phyloP scores from a whole-genome alignment of 2,797 vertebrate species.

The Xenentodon cancila region DNA sequence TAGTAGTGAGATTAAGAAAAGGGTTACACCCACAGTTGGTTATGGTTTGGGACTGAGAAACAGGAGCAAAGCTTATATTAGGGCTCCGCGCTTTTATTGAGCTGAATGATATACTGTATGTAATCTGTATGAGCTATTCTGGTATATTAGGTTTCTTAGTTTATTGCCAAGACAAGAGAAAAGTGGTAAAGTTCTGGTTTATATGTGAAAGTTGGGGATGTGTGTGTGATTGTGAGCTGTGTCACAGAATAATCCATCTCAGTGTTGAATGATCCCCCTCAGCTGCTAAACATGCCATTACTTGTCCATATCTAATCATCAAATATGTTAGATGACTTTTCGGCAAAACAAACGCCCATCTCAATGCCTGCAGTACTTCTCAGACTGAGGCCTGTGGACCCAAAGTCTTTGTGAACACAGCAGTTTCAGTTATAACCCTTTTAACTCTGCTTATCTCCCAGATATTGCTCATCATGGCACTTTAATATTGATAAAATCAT shows the following conservation, averaged over 20 bases:
- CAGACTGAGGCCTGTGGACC: conserved; percentile 22
- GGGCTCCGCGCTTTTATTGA: conserved; percentile 2
- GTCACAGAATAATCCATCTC: conserved; percentile 35
- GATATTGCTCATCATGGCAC: conserved; percentile 4
- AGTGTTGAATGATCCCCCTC: conserved; percentile 37
- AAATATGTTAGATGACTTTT: conserved; percentile 42
- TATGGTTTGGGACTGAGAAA: neutral
- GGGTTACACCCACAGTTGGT: conserved; percentile 11
- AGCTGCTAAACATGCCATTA: conserved; percentile 41
- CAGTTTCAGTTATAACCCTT: conserved; percentile 26
- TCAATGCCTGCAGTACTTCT: conserved; percentile 13
- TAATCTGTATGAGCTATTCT: conserved; percentile 4
- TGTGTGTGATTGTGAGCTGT: neutral
- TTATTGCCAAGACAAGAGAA: too few relatives aligned
- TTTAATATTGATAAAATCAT: conserved; percentile 21
- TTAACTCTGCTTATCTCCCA: conserved; percentile 13
- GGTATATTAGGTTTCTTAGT: neutral
- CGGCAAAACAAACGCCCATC: conserved; percentile 19
- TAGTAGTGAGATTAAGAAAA: neutral
- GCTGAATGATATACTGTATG: neutral
- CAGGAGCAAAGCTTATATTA: conserved; percentile 1
- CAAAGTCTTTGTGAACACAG: conserved; percentile 22
- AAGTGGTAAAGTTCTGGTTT: too few relatives aligned
- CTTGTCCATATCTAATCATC: conserved; percentile 49
- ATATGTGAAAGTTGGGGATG: neutral